Conservation (phyloP, 35 echinoderm and acorn worm genomes). For the Apostichopus californicus region DNA sequence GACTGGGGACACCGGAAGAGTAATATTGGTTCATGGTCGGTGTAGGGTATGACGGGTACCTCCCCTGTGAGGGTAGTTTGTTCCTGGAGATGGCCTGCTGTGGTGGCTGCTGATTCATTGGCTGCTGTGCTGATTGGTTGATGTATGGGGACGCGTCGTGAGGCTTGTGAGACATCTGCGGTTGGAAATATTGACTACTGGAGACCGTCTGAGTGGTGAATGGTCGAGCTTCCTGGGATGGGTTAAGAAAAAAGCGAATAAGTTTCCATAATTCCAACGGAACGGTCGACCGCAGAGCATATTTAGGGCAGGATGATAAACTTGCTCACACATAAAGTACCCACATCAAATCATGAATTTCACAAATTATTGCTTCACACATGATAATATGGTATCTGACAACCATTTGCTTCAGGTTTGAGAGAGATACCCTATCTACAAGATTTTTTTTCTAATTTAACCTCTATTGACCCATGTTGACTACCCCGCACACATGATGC, state of each 20-base stretch:
- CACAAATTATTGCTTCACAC: no score
- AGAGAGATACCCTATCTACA: no score
- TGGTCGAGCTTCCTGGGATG: neutral
- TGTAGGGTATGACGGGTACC: constrained; percentile 70
- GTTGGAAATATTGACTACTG: constrained; percentile 86
- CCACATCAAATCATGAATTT: no score
- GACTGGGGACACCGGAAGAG: neutral
- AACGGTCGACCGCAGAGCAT: no score
- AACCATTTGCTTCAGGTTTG: no score
- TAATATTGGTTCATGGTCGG: constrained; percentile 83
- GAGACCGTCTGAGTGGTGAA: constrained; percentile 94
- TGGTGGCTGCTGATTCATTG: constrained; percentile 8
- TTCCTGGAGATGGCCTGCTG: constrained; percentile 36
- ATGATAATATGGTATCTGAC: no score
- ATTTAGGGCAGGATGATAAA: no score
- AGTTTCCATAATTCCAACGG: neutral
- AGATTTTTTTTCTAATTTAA: no score
- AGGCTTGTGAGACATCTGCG: constrained; percentile 61
- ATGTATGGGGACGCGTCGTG: constrained; percentile 53
- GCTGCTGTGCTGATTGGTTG: constrained; percentile 33
- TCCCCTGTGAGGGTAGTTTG: constrained; percentile 32
- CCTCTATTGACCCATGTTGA: no score
- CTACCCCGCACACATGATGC: no score
- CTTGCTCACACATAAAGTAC: no score
- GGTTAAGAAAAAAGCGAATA: neutral